phyloP scores from a whole-genome alignment of 2,888 invertebrate genomes.

The Cynaeus angustus region DNA sequence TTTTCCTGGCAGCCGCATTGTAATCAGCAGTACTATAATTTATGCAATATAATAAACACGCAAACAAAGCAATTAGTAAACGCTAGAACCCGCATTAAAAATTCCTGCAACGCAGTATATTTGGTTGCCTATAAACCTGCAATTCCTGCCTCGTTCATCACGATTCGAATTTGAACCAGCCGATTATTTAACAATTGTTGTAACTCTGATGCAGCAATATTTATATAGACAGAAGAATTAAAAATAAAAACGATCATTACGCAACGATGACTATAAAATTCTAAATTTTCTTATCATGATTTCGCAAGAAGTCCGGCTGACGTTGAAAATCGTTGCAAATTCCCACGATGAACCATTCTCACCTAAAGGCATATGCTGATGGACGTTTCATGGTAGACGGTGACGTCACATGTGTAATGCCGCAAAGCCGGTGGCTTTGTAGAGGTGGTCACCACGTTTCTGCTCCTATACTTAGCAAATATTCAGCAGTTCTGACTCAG shows the following conservation, averaged over 20 bases:
- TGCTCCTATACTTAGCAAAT: constrained; percentile 44
- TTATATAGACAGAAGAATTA: too few species aligned
- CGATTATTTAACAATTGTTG: too few species aligned
- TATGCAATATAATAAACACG: constrained; percentile 4
- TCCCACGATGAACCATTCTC: constrained; percentile 14
- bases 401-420: constrained; percentile 33
- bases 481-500: constrained; percentile 42
- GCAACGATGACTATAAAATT: neutral
- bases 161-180: too few species aligned
- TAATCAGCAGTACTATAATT: constrained; percentile 1
- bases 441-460: constrained; percentile 47
- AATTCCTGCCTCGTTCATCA: neutral
- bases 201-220: too few species aligned
- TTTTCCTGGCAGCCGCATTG: neutral
- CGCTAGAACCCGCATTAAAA: too few species aligned
- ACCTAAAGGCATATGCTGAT: constrained; percentile 20
- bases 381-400: constrained; percentile 23
- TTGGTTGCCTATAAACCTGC: neutral
- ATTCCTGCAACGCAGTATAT: constrained; percentile 1
- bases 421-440: constrained; percentile 37
- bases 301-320: constrained; percentile 1
- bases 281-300: neutral
- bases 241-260: too few species aligned
- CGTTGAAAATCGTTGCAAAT: constrained; percentile 32
- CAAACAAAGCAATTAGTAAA: neutral